Percentiles rank a stretch among this genome's conserved stretches.
Conservation (phyloP, 2,797 vertebrate genomes). For the Rhabdomys pumilio region DNA sequence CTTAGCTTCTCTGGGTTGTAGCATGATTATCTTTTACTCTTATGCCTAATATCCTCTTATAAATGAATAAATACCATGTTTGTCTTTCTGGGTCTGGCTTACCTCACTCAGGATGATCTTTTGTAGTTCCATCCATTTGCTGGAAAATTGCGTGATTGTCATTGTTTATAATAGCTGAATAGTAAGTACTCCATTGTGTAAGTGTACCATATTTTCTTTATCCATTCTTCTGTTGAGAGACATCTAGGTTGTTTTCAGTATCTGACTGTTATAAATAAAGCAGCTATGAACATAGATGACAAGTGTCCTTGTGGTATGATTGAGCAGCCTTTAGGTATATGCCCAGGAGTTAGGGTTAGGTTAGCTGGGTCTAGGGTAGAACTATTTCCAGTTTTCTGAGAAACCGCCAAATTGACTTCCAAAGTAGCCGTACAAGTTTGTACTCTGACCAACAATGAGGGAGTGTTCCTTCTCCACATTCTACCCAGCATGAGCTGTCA, state of each 20-base stretch:
- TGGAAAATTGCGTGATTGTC: background rate
- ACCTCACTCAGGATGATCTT: background rate
- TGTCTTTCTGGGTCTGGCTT: background rate
- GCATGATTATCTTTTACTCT: background rate
- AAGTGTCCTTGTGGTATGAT: background rate
- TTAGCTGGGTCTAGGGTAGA: background rate
- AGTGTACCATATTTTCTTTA: background rate
- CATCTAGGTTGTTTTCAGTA: background rate
- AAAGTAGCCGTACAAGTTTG: background rate
- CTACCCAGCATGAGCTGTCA: background rate
- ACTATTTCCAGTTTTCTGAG: background rate
- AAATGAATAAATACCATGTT: background rate
- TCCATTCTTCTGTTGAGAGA: background rate
- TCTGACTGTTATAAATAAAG: background rate
- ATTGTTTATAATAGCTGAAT: background rate
- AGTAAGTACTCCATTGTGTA: background rate
- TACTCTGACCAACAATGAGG: background rate
- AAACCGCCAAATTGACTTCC: background rate
- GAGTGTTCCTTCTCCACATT: background rate
- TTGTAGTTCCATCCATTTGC: background rate
- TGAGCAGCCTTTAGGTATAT: background rate
- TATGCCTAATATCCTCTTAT: background rate
- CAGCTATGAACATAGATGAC: background rate
- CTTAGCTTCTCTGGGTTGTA: background rate
- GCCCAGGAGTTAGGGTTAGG: background rate